phyloP scores from a whole-genome alignment of 2,113 vertebrate genomes.

The Anhinga rufa region DNA sequence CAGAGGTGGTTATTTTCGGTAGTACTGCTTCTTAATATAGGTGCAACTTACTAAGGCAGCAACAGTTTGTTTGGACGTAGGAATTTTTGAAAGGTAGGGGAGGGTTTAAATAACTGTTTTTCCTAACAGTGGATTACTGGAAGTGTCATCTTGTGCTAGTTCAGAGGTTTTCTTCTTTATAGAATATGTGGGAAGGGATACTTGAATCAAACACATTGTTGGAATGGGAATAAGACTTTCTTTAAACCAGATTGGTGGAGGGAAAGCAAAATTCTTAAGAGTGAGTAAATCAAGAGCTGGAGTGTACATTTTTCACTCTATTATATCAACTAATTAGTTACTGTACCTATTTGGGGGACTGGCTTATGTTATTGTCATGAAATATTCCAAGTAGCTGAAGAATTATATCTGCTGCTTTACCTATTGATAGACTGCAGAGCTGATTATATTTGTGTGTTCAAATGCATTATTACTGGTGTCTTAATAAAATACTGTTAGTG shows the following conservation, averaged over 20 bases:
- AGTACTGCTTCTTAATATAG: background rate
- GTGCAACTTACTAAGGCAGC: background rate
- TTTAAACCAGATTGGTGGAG: background rate
- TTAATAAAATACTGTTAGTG: background rate
- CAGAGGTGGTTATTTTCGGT: background rate
- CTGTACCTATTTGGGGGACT: background rate
- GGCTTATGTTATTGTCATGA: background rate
- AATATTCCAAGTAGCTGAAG: background rate
- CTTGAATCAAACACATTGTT: background rate
- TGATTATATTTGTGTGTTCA: background rate
- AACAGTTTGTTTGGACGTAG: background rate
- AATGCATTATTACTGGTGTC: background rate
- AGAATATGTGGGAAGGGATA: background rate
- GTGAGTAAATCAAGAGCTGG: background rate
- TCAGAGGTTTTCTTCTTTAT: background rate
- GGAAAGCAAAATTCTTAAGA: background rate
- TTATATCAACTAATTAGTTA: background rate
- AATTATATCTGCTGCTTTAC: background rate
- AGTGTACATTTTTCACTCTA: background rate
- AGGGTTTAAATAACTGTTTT: background rate
- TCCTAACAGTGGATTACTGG: background rate
- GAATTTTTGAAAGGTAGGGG: background rate
- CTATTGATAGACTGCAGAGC: background rate
- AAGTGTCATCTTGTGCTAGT: background rate
- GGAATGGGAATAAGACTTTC: background rate